Evolutionary conservation across 2,113 vertebrate species (phyloP).

Genomic region (Vulpes lagopus): DNA sequence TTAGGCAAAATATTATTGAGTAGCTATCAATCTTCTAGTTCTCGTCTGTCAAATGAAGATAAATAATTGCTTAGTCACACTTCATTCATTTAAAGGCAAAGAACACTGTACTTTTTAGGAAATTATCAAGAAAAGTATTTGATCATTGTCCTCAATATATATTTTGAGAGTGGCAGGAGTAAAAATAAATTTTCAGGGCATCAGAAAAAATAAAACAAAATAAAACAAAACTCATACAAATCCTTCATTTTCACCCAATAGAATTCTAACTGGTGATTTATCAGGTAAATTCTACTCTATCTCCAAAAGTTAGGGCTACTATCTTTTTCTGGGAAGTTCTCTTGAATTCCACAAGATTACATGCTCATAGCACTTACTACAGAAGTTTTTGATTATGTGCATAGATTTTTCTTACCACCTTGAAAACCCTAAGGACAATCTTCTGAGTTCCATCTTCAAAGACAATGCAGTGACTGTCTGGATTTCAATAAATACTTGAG

Average conservation of each 20-base stretch:
- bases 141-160: background rate
- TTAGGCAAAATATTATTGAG: background rate
- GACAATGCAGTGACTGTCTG: background rate
- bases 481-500: background rate
- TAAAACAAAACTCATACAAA: background rate
- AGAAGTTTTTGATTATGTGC: background rate
- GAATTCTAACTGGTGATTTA: background rate
- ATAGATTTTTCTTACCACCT: background rate
- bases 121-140: constrained; percentile 4
- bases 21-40: constrained; percentile 38
- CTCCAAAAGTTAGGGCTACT: background rate
- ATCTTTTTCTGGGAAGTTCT: background rate
- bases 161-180: background rate
- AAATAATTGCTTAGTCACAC: constrained; percentile 30
- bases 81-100: background rate
- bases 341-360: background rate
- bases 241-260: background rate
- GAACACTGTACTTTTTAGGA: background rate
- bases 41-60: constrained; percentile 53
- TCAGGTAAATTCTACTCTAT: background rate
- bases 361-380: background rate
- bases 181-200: background rate
- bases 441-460: constrained; percentile 15
- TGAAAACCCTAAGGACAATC: background rate
- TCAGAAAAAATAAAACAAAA: background rate